phyloP scores from a whole-genome alignment of 2,888 invertebrate species.

The Leptopilina drosophilae region DNA sequence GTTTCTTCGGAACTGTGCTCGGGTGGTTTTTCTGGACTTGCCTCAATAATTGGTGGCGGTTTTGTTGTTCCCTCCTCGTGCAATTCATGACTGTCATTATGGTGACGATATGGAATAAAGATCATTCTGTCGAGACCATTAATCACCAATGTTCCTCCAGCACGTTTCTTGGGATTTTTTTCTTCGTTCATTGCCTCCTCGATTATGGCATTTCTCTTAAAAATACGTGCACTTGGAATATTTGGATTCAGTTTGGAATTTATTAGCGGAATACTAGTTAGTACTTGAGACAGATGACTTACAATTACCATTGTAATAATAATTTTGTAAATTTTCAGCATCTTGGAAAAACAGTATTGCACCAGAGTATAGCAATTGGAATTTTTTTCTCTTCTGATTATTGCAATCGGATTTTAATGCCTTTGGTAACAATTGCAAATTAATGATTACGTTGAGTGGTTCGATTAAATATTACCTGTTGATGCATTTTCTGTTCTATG shows the following conservation, averaged over 20 bases:
- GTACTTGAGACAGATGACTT: neutral
- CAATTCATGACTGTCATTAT: neutral
- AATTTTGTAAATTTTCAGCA: neutral
- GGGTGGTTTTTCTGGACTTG: neutral
- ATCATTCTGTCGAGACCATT: constrained; percentile 4
- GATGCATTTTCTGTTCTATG: constrained; percentile 1
- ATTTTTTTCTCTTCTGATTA: neutral
- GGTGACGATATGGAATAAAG: neutral
- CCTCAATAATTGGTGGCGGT: neutral
- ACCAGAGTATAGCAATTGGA: neutral
- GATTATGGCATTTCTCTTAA: neutral
- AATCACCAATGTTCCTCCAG: neutral
- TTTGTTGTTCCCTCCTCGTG: neutral
- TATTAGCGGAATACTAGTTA: neutral
- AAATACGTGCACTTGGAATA: neutral
- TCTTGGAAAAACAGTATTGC: neutral
- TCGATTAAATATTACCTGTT: constrained; percentile 5
- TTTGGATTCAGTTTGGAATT: neutral
- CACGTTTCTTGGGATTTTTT: neutral
- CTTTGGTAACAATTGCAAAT: neutral
- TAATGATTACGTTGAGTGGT: constrained; percentile 7
- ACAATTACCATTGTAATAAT: neutral
- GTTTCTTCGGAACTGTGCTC: too few relatives aligned
- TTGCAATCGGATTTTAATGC: neutral
- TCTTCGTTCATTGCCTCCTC: neutral